Evolutionary conservation across 2,888 invertebrate species (phyloP).

Genomic region (Nomada lathburiana): DNA sequence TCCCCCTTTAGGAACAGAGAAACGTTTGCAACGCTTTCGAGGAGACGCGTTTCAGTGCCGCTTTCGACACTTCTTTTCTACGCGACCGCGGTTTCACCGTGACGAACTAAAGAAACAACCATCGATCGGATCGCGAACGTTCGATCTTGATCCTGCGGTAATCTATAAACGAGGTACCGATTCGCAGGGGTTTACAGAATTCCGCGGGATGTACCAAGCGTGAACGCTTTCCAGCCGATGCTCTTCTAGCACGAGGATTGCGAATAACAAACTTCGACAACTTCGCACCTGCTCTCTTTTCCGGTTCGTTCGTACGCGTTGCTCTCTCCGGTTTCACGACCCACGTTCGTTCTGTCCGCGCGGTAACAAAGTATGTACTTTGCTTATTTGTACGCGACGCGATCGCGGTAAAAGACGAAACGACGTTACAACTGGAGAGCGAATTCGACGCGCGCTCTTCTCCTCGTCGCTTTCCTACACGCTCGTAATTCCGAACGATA

Average conservation of each 20-base stretch:
- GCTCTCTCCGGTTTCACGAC: conserved; percentile 25
- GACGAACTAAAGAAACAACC: not conserved
- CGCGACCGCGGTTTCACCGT: conserved; percentile 32
- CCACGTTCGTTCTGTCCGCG: not conserved
- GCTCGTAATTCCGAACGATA: not conserved
- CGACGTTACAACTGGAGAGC: too few relatives aligned
- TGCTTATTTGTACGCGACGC: not conserved
- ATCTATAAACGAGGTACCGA: conserved; percentile 29
- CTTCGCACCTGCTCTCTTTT: not conserved
- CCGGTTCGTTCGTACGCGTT: not conserved
- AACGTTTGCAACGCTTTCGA: conserved; percentile 40
- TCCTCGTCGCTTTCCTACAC: conserved; percentile 12
- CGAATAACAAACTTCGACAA: conserved; percentile 19
- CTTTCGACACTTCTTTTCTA: conserved; percentile 36
- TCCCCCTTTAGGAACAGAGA: not conserved
- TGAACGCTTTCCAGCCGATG: conserved; percentile 68
- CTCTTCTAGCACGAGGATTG: conserved; percentile 31
- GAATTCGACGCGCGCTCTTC: not conserved
- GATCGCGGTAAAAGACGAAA: not conserved
- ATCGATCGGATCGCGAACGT: not conserved
- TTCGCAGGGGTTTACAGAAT: conserved; percentile 31
- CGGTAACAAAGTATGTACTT: not conserved
- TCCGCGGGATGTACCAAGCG: conserved; percentile 62
- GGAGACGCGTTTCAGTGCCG: not conserved
- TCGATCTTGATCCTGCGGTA: not conserved